Evolutionary conservation across 1,140 invertebrate species (phyloP).

Genomic region (Bombus fervidus): DNA sequence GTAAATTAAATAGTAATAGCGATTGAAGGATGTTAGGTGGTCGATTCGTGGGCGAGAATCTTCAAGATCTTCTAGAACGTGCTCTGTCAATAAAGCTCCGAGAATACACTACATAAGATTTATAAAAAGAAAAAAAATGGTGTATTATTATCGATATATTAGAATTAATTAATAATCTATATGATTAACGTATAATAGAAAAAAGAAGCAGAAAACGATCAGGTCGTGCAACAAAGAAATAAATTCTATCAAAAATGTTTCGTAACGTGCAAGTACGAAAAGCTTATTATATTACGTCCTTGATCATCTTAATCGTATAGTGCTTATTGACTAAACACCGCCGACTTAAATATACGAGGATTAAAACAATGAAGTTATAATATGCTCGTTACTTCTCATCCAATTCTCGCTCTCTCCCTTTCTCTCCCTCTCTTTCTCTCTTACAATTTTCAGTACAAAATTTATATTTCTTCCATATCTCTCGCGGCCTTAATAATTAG

Average conservation of each 20-base stretch:
- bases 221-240: conserved; percentile 15
- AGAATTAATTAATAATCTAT: background rate
- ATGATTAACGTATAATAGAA: background rate
- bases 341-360: conserved; percentile 23
- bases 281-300: conserved; percentile 48
- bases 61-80: background rate
- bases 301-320: conserved; percentile 23
- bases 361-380: conserved; percentile 1
- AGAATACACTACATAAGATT: background rate
- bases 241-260: conserved; percentile 32
- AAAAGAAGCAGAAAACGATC: background rate
- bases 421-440: conserved; percentile 6
- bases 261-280: conserved; percentile 41
- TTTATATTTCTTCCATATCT: conserved; percentile 4
- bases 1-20: background rate
- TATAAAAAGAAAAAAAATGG: background rate
- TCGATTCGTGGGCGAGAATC: background rate
- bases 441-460: conserved; percentile 36
- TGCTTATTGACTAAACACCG: conserved; percentile 25
- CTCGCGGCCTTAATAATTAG: conserved; percentile 44
- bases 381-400: conserved; percentile 1
- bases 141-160: conserved; percentile 12
- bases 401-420: conserved; percentile 14
- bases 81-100: background rate
- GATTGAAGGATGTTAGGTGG: background rate